Evolutionary conservation across 2,797 vertebrate species (phyloP), one percentile per base, ranked within the genome.

Genomic region (Onychomys torridus): DNA sequence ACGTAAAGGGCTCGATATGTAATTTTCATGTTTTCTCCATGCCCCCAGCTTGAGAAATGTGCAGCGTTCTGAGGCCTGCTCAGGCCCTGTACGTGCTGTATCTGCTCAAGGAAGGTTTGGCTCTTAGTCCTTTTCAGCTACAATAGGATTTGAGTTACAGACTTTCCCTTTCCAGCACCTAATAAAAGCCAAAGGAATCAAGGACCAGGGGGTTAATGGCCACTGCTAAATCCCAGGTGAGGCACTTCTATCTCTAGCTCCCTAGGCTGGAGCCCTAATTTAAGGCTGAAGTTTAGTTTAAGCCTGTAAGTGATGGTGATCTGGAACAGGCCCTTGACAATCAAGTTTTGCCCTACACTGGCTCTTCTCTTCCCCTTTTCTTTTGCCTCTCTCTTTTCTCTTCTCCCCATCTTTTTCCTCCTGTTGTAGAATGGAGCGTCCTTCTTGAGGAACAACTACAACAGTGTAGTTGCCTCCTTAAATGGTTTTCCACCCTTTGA

Each of bases 141-240:
- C 93, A 83, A 89, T 96, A 97, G 90, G 82, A 81, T 97, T 97
- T 89, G 0, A 81, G 88, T 97, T 97, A 93, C 85, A 97, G 94
- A 75, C 67, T 84, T 92, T 94, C 61, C 78, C 65, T 85, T 96
- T 96, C 73, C 40, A 96, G 90, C 88, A 89, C 90, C 94, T 96
- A 94, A 96, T 96, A 94, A 97, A 97, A 97, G n/a, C 63, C 93
- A 97, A 97, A 95, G 95, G 89, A 94, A 96, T 97, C 96, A 96
- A 96, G 90, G 43, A 96, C 94, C 57, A 90, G 73, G 61, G 88
- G 96, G 95, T 97, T 97, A 93, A 96, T 97, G 96, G 86, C 84
- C 90, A 96, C 67, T 97, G 92, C 77, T 94, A 96, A 96, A 90
- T 93, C 88, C 84, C 32, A 92, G 93, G 75, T 91, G 63, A 94